Evolutionary conservation across 2,888 invertebrate species (phyloP), one percentile per base, ranked within the genome.

Genomic region (Arrhopalites spinosus): DNA sequence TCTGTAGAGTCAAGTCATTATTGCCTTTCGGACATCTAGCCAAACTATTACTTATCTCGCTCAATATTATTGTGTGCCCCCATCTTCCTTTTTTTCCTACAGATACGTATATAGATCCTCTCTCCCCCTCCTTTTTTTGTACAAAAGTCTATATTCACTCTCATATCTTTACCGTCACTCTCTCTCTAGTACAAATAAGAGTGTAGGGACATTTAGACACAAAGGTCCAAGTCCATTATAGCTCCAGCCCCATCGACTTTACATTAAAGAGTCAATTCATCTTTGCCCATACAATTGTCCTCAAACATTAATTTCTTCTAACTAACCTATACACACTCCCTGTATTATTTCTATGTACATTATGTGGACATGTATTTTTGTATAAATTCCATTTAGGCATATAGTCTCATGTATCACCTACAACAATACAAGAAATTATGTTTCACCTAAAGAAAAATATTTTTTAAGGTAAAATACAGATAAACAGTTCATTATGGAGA

Each of bases 231-330:
- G 36, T 36, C 36, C 36, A 36, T 36, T 36, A 25, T 59, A 15
- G 13, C 25, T 7, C 25, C 25, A 25, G 25, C 59, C 7, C 59
- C 59, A 59, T 59, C 59, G 59, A 59, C 59, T 25, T 25, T 59
- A 59, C 59, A 59, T 59, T 59, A 59, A 59, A 59, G 59, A 59
- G 27, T 25, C 59, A 27, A 59, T 59, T 59, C 25, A 59, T 59
- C 59, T 59, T 53, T 59, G 23, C 20, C 59, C 59, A 20, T 25
- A 59, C 59, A 59, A 59, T 59, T 59, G 59, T 59, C 59, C 23
- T 59, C 36, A 36, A 36, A 36, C 36, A 36, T 36, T 36, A 36
- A 36, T 36, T 36, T 36, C 36, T n/a, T n/a, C n/a, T n/a, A n/a
- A n/a, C n/a, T 36, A 36, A 36, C 36, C 36, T 36, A 7, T n/a